Evolutionary conservation across 2,888 invertebrate genomes (phyloP), one percentile per base, ranked within the genome.

Genomic region (Eristalis arbustorum): DNA sequence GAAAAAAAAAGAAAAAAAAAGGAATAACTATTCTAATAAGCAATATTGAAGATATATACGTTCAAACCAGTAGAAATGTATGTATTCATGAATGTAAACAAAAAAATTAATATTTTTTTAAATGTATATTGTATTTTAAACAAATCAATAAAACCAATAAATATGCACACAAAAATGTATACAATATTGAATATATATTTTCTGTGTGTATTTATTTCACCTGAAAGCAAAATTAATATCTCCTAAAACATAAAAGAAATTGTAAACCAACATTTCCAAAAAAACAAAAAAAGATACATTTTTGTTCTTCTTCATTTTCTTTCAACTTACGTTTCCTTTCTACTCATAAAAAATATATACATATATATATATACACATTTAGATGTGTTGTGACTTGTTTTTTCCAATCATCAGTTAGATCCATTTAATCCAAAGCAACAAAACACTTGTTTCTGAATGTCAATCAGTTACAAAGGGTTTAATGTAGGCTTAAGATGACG

Each of bases 11-110:
- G 25, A 59, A 11, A 62, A 23, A 56, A 37, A 22, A 76, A 66
- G 37, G 57, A 75, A 62, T 67, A 85, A 81, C 78, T 84, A 88
- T 78, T 78, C 88, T 82, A 82, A 84, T 85, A 88, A 88, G 88
- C 88, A 88, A 88, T 88, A 88, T 88, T 83, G 63, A 71, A 83
- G 71, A 67, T 71, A 76, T 87, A 71, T 84, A 77, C 80, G 79
- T 83, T 82, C 75, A 57, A 71, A 74, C 66, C 75, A 71, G 23
- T 87, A 75, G 74, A 79, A 83, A 42, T 83, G 78, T 87, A 79
- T 81, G 78, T 79, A 79, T 78, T 82, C 71, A 82, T 82, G 67
- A 83, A 79, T 78, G 78, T 83, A 79, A 25, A 25, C 25, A 74
- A 42, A 42, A 49, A 79, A 83, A 79, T 68, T 82, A 76, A 87